Base-by-base conservation (phyloP, 2,797 vertebrate genomes). In the Alectoris magna region DNA sequence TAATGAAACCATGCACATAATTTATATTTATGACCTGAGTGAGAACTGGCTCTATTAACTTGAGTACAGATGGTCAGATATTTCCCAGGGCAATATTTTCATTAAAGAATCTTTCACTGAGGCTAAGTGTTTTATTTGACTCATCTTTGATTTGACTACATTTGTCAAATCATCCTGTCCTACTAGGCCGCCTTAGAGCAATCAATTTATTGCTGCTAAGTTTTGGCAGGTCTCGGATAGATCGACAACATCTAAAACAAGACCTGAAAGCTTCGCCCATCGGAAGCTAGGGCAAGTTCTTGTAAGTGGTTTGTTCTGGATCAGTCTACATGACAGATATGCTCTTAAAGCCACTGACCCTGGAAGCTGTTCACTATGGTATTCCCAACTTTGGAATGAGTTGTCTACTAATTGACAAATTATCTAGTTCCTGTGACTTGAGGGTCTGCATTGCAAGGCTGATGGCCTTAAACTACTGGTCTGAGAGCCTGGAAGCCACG, bases 71-170 rank as follows among this genome's bases (percentile, higher is more conserved):
- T 94, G 91, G 87, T 41, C 78, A 22, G 3, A 43, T 3, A 93
- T 71, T 92, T 91, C 72, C 41, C 44, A 77, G 38, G 55, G 49
- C 94, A 91, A 89, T 91, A 66, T 87, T 89, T 93, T 87, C 46
- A 56, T 79, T 91, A 51, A 91, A 87, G 88, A 87, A 7, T 3
- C 2, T 84, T 88, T 85, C 31, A 77, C 8, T 53, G 60, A 49
- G 22, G 34, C 31, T 77, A 21, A 83, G 74, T 72, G 24, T 55
- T 95, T 94, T 95, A 51, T 87, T 79, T 95, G 82, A 89, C 62
- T 95, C 64, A 62, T 94, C 31, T 89, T 62, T 93, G 68, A 89
- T 93, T 83, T 89, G 44, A 77, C 60, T 85, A 43, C 6, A 14
- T 87, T 95, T 89, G 39, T 78, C 62, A 92, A 93, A 91, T 68